phyloP scores from a whole-genome alignment of 2,113 vertebrate species.

The Tetraodon nigroviridis region DNA sequence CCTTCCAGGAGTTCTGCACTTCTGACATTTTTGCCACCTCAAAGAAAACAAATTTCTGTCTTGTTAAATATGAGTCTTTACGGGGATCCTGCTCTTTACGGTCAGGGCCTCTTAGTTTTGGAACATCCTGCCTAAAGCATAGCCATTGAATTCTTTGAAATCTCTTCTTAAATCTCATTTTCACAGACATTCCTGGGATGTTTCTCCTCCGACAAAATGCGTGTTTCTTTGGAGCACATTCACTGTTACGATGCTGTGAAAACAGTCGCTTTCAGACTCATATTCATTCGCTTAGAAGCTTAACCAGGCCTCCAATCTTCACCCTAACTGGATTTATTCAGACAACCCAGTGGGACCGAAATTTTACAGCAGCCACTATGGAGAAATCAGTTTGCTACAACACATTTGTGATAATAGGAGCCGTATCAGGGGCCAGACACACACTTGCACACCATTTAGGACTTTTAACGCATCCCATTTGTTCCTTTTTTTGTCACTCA shows the following conservation, averaged over 20 bases:
- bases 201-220: too few relatives aligned
- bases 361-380: constrained; percentile 11
- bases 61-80: too few relatives aligned
- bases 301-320: constrained; percentile 8
- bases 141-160: too few relatives aligned
- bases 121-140: too few relatives aligned
- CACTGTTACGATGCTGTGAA: neutral
- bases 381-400: constrained; percentile 26
- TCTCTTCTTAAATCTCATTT: too few relatives aligned
- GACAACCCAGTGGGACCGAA: constrained; percentile 20
- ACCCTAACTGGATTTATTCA: constrained; percentile 20
- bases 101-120: too few relatives aligned
- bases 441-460: constrained; percentile 34
- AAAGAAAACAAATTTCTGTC: too few relatives aligned
- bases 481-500: constrained; percentile 38
- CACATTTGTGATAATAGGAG: constrained; percentile 33
- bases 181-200: too few relatives aligned
- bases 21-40: too few relatives aligned
- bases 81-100: too few relatives aligned
- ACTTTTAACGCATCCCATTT: constrained; percentile 48
- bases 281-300: constrained; percentile 8
- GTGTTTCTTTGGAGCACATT: too few relatives aligned
- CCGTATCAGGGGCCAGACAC: constrained; percentile 22
- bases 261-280: neutral
- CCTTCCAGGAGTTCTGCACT: too few relatives aligned